phyloP scores from a whole-genome alignment of 1,140 invertebrate species.

The Aplysia californica region DNA sequence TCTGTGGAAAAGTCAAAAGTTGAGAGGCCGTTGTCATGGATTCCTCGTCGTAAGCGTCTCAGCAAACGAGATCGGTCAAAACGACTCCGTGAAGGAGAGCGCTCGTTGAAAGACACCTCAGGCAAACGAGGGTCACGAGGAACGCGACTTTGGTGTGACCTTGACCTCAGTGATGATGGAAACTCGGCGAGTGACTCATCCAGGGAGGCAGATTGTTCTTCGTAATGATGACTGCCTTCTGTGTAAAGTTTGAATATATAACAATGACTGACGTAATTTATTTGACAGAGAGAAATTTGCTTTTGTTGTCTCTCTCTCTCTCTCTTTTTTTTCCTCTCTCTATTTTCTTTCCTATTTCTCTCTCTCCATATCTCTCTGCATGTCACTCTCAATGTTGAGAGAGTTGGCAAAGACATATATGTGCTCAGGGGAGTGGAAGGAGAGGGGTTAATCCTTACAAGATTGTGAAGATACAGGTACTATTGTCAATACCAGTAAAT shows the following conservation, averaged over 20 bases:
- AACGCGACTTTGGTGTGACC: neutral
- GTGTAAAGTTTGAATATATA: too few species aligned
- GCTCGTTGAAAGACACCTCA: neutral
- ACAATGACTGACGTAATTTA: neutral
- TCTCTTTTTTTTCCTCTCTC: neutral
- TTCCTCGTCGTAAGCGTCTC: conserved; percentile 12
- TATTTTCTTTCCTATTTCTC: neutral
- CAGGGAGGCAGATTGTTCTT: neutral
- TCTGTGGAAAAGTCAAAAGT: neutral
- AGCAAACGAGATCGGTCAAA: conserved; percentile 15
- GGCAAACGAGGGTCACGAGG: neutral
- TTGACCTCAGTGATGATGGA: neutral
- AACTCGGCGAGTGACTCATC: neutral
- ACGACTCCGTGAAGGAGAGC: too few species aligned
- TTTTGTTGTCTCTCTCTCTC: neutral
- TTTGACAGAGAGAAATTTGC: neutral
- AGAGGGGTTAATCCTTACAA: too few species aligned
- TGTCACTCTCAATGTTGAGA: neutral
- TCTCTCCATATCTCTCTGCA: neutral
- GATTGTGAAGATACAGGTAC: too few species aligned
- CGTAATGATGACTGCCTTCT: neutral
- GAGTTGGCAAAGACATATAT: neutral
- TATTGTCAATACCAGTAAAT: neutral
- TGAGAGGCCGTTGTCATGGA: neutral
- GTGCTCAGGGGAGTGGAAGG: neutral